Evolutionary conservation across 2,113 vertebrate species (phyloP), one percentile per base, ranked within the genome.

Genomic region (Toxotes chatareus): DNA sequence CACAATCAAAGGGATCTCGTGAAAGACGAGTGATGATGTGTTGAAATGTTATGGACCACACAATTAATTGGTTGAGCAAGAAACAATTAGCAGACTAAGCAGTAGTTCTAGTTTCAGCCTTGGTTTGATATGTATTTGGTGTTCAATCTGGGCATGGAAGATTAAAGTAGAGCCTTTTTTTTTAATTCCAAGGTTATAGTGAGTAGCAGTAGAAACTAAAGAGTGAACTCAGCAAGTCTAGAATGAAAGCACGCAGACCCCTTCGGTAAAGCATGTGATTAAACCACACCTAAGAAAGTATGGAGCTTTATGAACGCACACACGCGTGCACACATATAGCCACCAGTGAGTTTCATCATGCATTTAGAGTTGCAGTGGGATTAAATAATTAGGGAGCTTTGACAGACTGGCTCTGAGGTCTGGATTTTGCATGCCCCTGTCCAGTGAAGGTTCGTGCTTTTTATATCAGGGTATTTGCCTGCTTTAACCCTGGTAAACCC

Each of bases 371-470:
- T 90, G 91, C 91, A 86, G 78, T 23, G 56, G 87, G 90, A 92
- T 95, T 90, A 93, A 93, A 93, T 87, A 91, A 93, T 94, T 93
- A 90, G 73, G 53, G 73, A 64, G 86, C 73, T 87, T 57, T 91
- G 88, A 90, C 68, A 86, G 83, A 87, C 80, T 62, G 83, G 68
- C 86, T 82, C 74, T 75, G 84, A 76, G 83, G 84, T 75, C 85
- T 80, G 84, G 80, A 60, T 84, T 83, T 73, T 68, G 73, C 62
- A 73, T 55, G 67, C 59, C 84, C 71, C 78, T 61, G 49, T 65
- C 72, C 65, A 72, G 72, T 80, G 74, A 86, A 90, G 89, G 84
- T 90, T 86, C 53, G 76, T 73, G 80, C 84, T 89, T 89, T 92
- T 92, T 88, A 91, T 92, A 92, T 86, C 89, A 61, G 83, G 34